Percentiles rank a stretch among this genome's conserved stretches.
These are phyloP conservation scores for Trachythela sp. DNA, from an alignment of 64 coral and sea anemone genomes.

Conservation along the genomic window DNA sequence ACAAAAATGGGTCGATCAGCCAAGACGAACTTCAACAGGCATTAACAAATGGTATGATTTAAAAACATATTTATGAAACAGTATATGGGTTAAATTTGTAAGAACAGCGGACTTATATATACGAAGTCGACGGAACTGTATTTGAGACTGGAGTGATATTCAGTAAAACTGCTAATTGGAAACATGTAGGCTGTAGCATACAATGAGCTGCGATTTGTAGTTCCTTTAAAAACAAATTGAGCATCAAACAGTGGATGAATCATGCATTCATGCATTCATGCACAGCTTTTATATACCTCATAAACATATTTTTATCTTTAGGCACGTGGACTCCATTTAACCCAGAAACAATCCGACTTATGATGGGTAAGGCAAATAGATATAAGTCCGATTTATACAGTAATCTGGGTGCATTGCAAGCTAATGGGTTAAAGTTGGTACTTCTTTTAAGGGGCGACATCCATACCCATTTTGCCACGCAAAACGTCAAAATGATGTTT, in stretches of 20 bases:
- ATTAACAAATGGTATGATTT: conserved; percentile 67
- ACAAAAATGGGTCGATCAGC: conserved; percentile 66
- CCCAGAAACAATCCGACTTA: conserved; percentile 78
- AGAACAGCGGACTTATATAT: too few species aligned
- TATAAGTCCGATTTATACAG: too few species aligned
- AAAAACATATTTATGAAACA: too few species aligned
- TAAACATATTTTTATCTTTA: not conserved
- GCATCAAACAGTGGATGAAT: not conserved
- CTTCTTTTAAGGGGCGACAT: too few species aligned
- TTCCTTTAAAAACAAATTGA: too few species aligned
- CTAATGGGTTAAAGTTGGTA: too few species aligned
- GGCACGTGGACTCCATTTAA: conserved; percentile 90
- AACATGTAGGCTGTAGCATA: too few species aligned
- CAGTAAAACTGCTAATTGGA: too few species aligned
- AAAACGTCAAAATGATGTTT: too few species aligned
- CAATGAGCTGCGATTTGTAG: too few species aligned
- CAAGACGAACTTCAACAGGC: conserved; percentile 72
- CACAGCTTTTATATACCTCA: not conserved
- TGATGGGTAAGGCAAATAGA: conserved; percentile 70
- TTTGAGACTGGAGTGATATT: not conserved
- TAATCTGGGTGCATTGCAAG: too few species aligned
- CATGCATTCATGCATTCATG: not conserved
- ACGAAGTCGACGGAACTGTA: not conserved
- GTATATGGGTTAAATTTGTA: not conserved
- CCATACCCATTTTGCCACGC: too few species aligned